These are phyloP conservation scores for Caenorhabditis panamensis DNA, from an alignment of 2,888 invertebrate species.

Conservation along the genomic window DNA sequence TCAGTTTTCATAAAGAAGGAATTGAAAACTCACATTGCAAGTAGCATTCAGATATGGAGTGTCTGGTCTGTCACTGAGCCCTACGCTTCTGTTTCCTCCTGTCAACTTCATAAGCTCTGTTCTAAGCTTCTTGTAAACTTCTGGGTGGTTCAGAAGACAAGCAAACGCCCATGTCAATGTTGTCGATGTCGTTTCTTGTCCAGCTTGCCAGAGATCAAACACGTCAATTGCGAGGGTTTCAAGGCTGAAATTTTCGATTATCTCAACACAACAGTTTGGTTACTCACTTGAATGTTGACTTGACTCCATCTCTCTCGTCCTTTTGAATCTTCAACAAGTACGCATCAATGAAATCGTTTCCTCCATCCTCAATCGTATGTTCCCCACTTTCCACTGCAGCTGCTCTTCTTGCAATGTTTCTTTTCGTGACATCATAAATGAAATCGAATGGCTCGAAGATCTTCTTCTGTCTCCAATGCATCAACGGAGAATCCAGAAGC, in stretches of 20 bases:
- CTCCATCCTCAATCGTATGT: conserved; percentile 41
- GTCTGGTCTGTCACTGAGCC: conserved; percentile 40
- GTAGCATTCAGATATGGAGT: conserved; percentile 64
- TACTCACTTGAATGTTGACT: conserved; percentile 43
- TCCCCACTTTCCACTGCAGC: conserved; percentile 25
- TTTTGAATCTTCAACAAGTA: conserved; percentile 60
- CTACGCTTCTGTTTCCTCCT: conserved; percentile 32
- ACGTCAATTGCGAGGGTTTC: conserved; percentile 58
- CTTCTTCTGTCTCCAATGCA: conserved; percentile 45
- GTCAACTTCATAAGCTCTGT: conserved; percentile 55
- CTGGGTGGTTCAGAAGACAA: conserved; percentile 64
- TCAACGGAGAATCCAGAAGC: conserved; percentile 31
- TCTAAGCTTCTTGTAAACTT: conserved; percentile 52
- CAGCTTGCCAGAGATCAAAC: conserved; percentile 70
- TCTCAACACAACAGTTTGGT: not conserved
- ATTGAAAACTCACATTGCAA: conserved; percentile 34
- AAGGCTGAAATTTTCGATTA: conserved; percentile 30
- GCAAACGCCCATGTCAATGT: conserved; percentile 63
- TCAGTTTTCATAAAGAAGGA: not conserved
- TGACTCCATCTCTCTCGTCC: conserved; percentile 41
- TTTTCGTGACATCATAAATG: conserved; percentile 14
- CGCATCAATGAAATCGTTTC: conserved; percentile 61
- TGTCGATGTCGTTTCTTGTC: conserved; percentile 70
- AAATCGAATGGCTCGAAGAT: conserved; percentile 37
- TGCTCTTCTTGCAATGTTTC: conserved; percentile 19